phyloP scores from a whole-genome alignment of 2,797 vertebrate species.

The Cirrhinus molitorella region DNA sequence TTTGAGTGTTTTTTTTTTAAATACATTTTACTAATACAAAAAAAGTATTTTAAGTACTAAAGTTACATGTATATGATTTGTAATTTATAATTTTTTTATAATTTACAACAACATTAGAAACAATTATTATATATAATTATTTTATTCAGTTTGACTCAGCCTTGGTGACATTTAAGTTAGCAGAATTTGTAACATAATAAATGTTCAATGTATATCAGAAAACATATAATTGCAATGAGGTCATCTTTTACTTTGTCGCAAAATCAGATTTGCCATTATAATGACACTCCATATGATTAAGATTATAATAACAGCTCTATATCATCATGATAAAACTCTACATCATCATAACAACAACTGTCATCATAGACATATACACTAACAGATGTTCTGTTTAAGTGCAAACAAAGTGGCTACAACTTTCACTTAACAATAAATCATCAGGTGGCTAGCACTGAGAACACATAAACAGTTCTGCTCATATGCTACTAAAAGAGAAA shows the following conservation, averaged over 20 bases:
- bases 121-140: not conserved
- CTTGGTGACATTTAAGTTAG: too few species aligned
- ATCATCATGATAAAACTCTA: not conserved
- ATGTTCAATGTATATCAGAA: not conserved
- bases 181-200: not conserved
- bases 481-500: not conserved
- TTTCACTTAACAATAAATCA: not conserved
- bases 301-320: not conserved
- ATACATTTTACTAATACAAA: too few species aligned
- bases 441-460: constrained; percentile 10
- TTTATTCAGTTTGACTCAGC: not conserved
- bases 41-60: too few species aligned
- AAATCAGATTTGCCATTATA: not conserved
- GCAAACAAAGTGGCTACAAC: not conserved
- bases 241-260: not conserved
- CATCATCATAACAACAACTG: not conserved
- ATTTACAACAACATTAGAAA: not conserved
- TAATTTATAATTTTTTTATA: too few species aligned
- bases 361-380: not conserved
- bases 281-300: not conserved
- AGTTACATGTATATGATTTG: too few species aligned
- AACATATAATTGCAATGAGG: too few species aligned
- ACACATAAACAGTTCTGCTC: not conserved
- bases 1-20: too few species aligned
- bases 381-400: not conserved